Percentiles rank a stretch among this genome's conserved stretches.
Conservation (phyloP, 2,797 vertebrate species). For the Phalanger gymnotis region DNA sequence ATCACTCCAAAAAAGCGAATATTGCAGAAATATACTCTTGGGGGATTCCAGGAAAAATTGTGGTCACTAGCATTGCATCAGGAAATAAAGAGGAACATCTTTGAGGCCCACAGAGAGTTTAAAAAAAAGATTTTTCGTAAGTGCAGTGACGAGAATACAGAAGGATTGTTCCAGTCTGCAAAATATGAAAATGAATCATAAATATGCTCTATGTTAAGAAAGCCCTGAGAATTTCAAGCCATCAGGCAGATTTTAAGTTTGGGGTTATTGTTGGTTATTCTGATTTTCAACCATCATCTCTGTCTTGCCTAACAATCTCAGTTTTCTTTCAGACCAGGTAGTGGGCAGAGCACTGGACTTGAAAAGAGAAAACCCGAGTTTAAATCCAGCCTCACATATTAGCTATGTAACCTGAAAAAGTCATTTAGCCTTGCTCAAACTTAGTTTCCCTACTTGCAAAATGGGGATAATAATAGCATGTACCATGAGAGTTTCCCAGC, state of each 20-base stretch:
- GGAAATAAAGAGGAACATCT: not conserved
- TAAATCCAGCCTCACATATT: not conserved
- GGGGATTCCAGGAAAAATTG: not conserved
- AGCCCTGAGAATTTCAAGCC: not conserved
- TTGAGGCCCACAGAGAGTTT: not conserved
- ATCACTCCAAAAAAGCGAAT: not conserved
- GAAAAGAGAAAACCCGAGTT: too few relatives aligned
- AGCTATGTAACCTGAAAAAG: not conserved
- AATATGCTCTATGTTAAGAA: not conserved
- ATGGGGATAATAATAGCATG: not conserved
- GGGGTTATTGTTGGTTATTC: not conserved
- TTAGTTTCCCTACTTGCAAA: not conserved
- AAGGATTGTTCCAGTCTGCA: not conserved
- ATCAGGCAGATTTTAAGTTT: not conserved
- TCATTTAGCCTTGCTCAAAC: not conserved
- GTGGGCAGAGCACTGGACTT: too few relatives aligned
- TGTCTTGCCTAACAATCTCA: not conserved
- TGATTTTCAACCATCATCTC: not conserved
- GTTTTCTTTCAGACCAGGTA: not conserved
- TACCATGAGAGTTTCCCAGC: not conserved
- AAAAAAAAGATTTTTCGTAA: not conserved
- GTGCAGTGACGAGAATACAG: not conserved
- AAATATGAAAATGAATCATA: not conserved
- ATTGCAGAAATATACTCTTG: not conserved
- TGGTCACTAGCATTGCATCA: not conserved